A percentile compares a stretch with the other conserved stretches of the same genome.
These are phyloP conservation scores for Aeoliscus strigatus DNA, from an alignment of 2,797 vertebrate species.

Conservation along the genomic window DNA sequence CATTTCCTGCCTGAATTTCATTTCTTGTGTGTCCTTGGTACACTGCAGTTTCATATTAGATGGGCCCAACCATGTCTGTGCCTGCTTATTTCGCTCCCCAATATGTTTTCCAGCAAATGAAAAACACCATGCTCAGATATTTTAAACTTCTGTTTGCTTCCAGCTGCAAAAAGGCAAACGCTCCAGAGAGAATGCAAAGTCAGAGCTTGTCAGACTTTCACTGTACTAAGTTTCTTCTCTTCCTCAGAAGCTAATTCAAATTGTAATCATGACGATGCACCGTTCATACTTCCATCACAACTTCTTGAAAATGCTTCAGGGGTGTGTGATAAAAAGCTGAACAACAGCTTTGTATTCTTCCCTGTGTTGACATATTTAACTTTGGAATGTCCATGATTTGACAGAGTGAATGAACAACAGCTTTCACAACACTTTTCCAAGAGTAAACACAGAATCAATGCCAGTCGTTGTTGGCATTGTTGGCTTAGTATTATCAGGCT, in stretches of 20 bases:
- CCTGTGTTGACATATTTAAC: conserved; percentile 21
- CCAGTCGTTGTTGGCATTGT: conserved; percentile 17
- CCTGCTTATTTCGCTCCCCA: too few species aligned
- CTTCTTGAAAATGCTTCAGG: conserved; percentile 13
- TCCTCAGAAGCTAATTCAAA: conserved; percentile 14
- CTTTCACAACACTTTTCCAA: conserved; percentile 27
- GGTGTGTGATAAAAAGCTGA: conserved; percentile 25
- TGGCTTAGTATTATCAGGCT: conserved; percentile 15
- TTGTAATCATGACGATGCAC: conserved; percentile 14
- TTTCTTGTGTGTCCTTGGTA: too few species aligned
- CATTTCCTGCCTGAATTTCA: too few species aligned
- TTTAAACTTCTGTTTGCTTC: conserved; percentile 6
- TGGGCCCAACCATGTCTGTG: too few species aligned
- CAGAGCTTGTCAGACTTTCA: conserved; percentile 23
- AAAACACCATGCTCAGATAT: too few species aligned
- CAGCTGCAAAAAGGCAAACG: conserved; percentile 20
- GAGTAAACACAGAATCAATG: conserved; percentile 31
- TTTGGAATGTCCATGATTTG: conserved; percentile 40
- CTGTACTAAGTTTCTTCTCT: too few species aligned
- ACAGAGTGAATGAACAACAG: conserved; percentile 46
- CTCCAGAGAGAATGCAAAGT: conserved; percentile 8
- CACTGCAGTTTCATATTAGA: too few species aligned
- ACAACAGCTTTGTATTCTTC: conserved; percentile 30
- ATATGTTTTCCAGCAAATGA: too few species aligned
- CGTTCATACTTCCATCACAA: conserved; percentile 17